These are phyloP conservation scores for Amblyjoppa fuscipennis DNA, from an alignment of 2,888 invertebrate genomes.

Conservation along the genomic window DNA sequence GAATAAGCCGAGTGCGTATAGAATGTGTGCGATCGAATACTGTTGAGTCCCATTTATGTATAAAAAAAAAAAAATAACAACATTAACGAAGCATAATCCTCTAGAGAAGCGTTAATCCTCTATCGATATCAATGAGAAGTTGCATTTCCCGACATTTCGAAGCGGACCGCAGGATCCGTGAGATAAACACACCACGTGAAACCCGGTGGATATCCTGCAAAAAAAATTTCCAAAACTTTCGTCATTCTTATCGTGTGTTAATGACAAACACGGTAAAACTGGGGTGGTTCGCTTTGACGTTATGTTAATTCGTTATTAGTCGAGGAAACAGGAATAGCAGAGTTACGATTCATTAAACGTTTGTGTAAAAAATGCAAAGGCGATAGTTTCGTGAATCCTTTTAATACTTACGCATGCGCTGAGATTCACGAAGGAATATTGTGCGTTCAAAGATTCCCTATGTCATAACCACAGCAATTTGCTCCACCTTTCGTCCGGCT, in stretches of 20 bases:
- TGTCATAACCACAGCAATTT: constrained; percentile 78
- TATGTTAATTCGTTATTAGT: constrained; percentile 21
- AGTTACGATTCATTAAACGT: neutral
- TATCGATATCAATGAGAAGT: constrained; percentile 26
- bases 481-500: constrained; percentile 82
- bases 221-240: constrained; percentile 68
- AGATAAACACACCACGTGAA: constrained; percentile 84
- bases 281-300: neutral
- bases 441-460: constrained; percentile 79
- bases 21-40: constrained; percentile 16
- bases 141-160: constrained; percentile 67
- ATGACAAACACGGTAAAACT: neutral
- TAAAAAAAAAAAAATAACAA: neutral
- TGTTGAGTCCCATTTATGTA: neutral
- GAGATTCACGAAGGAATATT: constrained; percentile 52
- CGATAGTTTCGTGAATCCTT: neutral
- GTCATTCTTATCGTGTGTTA: constrained; percentile 13
- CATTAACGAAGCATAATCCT: neutral
- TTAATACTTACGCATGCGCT: constrained; percentile 48
- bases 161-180: constrained; percentile 79
- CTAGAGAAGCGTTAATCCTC: neutral
- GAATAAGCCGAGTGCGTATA: neutral
- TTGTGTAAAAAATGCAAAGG: neutral
- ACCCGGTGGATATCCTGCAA: constrained; percentile 84
- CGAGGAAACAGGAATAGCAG: neutral